A percentile compares a stretch with the other conserved stretches of the same genome.
Conservation (phyloP, 2,113 vertebrate species). For the Mystacornis crossleyi region DNA sequence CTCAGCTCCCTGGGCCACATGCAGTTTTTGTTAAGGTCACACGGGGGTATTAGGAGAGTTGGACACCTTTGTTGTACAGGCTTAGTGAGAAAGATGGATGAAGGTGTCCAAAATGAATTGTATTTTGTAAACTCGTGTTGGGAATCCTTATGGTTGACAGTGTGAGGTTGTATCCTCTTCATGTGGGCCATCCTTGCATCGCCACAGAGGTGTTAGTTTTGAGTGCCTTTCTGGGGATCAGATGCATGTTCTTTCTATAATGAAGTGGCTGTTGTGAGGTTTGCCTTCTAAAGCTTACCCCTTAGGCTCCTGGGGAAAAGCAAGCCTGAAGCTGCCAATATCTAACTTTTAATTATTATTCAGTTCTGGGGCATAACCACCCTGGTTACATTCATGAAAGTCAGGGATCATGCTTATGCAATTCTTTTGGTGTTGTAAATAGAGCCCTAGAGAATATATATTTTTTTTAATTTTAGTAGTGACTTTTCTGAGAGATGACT, state of each 20-base stretch:
- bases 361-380: constrained; percentile 55
- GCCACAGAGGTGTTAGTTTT: not conserved
- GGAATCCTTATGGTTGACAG: not conserved
- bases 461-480: constrained; percentile 26
- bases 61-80: not conserved
- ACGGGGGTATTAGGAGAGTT: not conserved
- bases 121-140: not conserved
- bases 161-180: not conserved
- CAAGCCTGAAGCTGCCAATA: constrained; percentile 62
- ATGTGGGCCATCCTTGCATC: not conserved
- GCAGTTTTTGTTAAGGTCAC: not conserved
- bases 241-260: not conserved
- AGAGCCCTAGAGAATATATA: not conserved
- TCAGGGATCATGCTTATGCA: not conserved
- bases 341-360: constrained; percentile 55
- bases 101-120: not conserved
- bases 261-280: constrained; percentile 54
- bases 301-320: constrained; percentile 26
- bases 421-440: constrained; percentile 28
- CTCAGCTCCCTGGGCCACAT: accelerated
- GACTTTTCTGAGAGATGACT: not conserved
- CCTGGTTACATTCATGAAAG: constrained; percentile 47
- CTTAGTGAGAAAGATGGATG: not conserved
- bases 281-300: constrained; percentile 34
- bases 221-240: not conserved